These are phyloP conservation scores for Pristionchus maxplancki DNA, from an alignment of 2,888 invertebrate genomes.

Conservation along the genomic window DNA sequence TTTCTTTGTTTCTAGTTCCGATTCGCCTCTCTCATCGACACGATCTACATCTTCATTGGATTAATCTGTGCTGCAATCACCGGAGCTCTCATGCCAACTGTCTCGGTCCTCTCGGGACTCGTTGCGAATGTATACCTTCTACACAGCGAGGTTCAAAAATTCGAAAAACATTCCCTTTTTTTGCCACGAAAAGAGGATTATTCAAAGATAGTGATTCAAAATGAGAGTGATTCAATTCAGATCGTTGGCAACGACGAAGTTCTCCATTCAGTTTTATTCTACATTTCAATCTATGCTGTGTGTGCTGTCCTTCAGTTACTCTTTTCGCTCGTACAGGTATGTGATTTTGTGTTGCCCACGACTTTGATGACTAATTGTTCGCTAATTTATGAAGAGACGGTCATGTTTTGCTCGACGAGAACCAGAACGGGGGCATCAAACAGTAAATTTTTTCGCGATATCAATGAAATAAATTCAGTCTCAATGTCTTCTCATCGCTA, in stretches of 20 bases:
- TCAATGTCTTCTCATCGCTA: background rate
- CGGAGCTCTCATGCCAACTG: background rate
- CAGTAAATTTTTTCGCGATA: background rate
- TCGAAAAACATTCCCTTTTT: no score
- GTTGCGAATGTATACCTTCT: background rate
- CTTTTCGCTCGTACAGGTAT: background rate
- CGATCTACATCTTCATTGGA: background rate
- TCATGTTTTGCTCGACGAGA: background rate
- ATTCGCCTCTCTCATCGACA: conserved; percentile 5
- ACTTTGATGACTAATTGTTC: no score
- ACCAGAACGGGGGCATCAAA: background rate
- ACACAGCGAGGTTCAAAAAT: no score
- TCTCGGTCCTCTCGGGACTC: background rate
- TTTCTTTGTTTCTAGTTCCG: background rate
- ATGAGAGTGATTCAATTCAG: background rate
- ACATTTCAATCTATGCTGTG: background rate
- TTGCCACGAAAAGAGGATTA: no score
- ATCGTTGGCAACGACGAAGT: background rate
- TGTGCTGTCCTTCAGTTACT: background rate
- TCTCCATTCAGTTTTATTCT: background rate
- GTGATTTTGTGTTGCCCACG: background rate
- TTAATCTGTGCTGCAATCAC: background rate
- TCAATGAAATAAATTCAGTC: background rate
- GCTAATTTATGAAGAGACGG: no score
- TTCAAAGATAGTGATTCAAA: no score